Evolutionary conservation across 2,113 vertebrate species (phyloP).

Genomic region (Otus sunia): DNA sequence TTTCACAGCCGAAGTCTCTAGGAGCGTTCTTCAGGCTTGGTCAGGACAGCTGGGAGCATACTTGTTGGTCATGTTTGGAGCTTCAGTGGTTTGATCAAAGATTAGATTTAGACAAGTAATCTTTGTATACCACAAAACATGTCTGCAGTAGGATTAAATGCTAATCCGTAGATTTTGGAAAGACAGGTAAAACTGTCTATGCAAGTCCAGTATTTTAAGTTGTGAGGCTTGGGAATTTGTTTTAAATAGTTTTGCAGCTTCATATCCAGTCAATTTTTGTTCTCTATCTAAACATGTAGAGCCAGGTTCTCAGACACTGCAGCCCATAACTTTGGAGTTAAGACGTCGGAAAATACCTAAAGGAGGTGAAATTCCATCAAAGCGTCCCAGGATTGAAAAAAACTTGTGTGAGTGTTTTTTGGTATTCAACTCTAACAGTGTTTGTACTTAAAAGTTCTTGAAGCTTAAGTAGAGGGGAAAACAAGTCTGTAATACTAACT

Average conservation of each 20-base stretch:
- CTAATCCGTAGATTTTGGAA: accelerated
- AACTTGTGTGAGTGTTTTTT: slow-evolving; percentile 73
- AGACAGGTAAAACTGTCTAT: neutral
- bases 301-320: slow-evolving; percentile 76
- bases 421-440: neutral
- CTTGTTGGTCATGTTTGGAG: neutral
- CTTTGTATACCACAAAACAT: neutral
- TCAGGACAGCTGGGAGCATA: neutral
- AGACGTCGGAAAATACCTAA: slow-evolving; percentile 83
- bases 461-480: neutral
- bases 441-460: neutral
- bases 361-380: slow-evolving; percentile 77
- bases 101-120: neutral
- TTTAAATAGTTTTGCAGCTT: neutral
- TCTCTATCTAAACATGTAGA: slow-evolving; percentile 55
- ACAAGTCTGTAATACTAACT: neutral
- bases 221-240: neutral
- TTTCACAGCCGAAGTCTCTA: neutral
- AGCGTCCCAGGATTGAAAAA: slow-evolving; percentile 82
- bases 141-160: neutral
- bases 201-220: neutral
- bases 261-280: neutral
- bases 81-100: neutral
- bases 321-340: slow-evolving; percentile 81
- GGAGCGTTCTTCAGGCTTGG: neutral